Evolutionary conservation across 2,113 vertebrate species (phyloP).

Genomic region (Cacatua alba): DNA sequence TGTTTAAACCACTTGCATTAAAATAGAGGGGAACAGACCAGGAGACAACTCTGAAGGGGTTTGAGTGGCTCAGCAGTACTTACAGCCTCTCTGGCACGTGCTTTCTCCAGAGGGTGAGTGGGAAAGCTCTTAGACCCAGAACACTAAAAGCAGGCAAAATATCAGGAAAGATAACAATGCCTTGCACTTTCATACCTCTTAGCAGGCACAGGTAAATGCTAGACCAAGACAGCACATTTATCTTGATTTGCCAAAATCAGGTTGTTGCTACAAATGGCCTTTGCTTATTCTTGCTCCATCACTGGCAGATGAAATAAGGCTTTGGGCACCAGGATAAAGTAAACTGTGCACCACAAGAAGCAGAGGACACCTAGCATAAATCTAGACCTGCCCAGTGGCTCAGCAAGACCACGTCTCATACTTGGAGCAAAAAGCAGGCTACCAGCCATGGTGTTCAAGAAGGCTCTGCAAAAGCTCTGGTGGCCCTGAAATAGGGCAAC

Average conservation of each 20-base stretch:
- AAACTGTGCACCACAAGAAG: not conserved
- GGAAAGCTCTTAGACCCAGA: not conserved
- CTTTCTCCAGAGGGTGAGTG: not conserved
- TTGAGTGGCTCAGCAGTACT: not conserved
- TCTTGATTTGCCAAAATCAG: not conserved
- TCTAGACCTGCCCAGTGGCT: not conserved
- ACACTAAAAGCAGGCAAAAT: not conserved
- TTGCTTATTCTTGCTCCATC: not conserved
- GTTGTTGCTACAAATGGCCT: not conserved
- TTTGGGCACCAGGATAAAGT: not conserved
- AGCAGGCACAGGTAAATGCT: not conserved
- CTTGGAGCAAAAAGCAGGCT: not conserved
- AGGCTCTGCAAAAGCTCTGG: not conserved
- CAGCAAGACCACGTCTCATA: not conserved
- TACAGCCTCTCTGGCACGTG: not conserved
- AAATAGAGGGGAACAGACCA: not conserved
- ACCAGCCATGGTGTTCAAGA: not conserved
- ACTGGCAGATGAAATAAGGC: not conserved
- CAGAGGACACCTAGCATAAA: not conserved
- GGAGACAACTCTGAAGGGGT: not conserved
- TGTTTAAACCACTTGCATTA: not conserved
- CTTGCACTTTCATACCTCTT: not conserved
- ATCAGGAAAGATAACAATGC: not conserved
- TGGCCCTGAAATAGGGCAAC: not conserved
- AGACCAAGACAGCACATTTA: not conserved